phyloP scores from a whole-genome alignment of 2,797 vertebrate genomes.

The Glossophaga mutica region DNA sequence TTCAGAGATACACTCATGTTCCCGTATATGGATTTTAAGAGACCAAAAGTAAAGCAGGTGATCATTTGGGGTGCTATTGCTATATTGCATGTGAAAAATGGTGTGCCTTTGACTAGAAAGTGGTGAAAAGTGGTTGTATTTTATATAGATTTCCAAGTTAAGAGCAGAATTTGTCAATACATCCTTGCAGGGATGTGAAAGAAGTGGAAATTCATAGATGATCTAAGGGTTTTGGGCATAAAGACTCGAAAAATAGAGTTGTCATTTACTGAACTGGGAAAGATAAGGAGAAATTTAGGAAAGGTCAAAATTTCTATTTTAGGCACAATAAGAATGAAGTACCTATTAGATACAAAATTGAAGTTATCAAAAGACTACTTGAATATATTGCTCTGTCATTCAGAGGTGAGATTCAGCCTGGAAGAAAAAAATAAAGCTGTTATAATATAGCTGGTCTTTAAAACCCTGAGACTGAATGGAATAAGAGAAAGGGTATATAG shows the following conservation, averaged over 20 bases:
- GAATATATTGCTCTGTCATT: neutral
- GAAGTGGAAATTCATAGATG: neutral
- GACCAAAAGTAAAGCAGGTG: neutral
- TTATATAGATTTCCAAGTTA: neutral
- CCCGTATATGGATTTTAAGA: neutral
- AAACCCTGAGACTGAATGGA: neutral
- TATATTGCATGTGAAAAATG: neutral
- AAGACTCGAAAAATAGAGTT: neutral
- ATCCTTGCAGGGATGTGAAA: neutral
- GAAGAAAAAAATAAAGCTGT: neutral
- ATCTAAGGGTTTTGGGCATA: neutral
- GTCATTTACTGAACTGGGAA: neutral
- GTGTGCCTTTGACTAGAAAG: neutral
- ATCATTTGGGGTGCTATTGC: neutral
- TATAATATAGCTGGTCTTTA: neutral
- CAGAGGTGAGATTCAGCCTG: neutral
- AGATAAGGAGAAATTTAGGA: neutral
- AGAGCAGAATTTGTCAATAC: neutral
- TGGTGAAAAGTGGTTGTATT: neutral
- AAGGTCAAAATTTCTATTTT: neutral
- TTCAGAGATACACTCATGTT: neutral
- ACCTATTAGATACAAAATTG: neutral
- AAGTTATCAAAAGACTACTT: neutral
- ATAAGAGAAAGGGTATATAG: neutral
- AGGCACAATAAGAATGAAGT: neutral